Evolutionary conservation across 1,140 invertebrate species (phyloP), one percentile per base, ranked within the genome.

Genomic region (Drosophila ohnishii): DNA sequence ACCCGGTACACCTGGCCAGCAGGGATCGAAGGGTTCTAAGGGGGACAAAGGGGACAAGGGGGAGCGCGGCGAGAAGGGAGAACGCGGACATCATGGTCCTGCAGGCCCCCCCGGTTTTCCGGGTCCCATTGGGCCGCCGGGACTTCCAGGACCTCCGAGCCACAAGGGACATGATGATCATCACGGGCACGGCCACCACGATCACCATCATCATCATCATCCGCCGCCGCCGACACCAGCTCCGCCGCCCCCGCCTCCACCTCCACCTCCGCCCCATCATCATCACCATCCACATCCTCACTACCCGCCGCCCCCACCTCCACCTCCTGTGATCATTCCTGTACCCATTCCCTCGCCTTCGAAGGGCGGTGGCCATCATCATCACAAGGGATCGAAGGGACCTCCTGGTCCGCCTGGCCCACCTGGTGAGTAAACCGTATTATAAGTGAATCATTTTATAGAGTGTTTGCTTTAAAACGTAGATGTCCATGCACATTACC

Each of bases 101-200:
- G 91, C 94, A 32, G 96, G 96, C 34, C 94, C 95, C 39, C 93
- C 95, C 82, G 96, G 96, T 13, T 91, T 93, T 2, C 92, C 82
- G 0, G 82, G 82, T n/a, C 78, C 93, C 3, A 94, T 95, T 48
- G 96, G 96, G 64, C 88, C 63, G 16, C 82, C 78, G 4, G 87
- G 78, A 11, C 94, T 76, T 5, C 65, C 69, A 5, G 65, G 66
- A 4, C 95, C 94, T 32, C 95, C 95, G 30, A 92, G 44, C 92
- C 92, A 93, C 10, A 65, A 60, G 8, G 67, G 35, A 8, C 42
- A 13, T 39, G 44, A 37, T 37, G 39, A 34, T 32, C 7, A 28
- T 42, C 56, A 63, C 9, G 22, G 42, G 11, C 50, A 44, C 32
- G 59, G n/a, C 1, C 45, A 56, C 8, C 34, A 44, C 11, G 48